Percentiles rank a stretch among this genome's conserved stretches.
These are phyloP conservation scores for Andrena marginata DNA, from an alignment of 2,888 invertebrate species.

Conservation along the genomic window DNA sequence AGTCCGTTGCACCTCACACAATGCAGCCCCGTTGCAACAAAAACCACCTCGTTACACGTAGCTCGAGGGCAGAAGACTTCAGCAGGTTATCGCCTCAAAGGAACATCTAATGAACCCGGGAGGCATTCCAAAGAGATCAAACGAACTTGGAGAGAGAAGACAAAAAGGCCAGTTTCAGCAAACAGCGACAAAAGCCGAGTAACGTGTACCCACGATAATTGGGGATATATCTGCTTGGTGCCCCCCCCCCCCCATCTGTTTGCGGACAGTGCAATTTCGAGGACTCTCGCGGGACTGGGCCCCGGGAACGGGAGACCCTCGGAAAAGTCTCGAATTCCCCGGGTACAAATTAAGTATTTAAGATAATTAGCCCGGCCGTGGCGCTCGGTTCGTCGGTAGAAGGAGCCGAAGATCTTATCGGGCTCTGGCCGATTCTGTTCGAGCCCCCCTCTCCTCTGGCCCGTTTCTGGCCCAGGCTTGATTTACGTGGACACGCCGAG, in stretches of 20 bases:
- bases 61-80: neutral
- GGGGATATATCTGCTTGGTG: neutral
- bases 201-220: constrained; percentile 34
- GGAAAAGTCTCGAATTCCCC: constrained; percentile 57
- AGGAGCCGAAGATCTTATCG: constrained; percentile 57
- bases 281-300: constrained; percentile 12
- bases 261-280: constrained; percentile 41
- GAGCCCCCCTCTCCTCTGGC: constrained; percentile 32
- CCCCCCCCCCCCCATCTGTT: neutral
- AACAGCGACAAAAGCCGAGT: neutral
- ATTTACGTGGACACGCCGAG: constrained; percentile 53
- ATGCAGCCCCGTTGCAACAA: no score
- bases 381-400: constrained; percentile 44
- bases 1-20: no score
- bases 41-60: no score
- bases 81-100: neutral
- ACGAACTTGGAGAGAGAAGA: neutral
- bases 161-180: neutral
- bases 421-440: constrained; percentile 10
- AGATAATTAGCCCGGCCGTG: constrained; percentile 76
- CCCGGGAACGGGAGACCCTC: constrained; percentile 13
- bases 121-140: neutral
- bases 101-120: neutral
- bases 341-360: constrained; percentile 75
- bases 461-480: constrained; percentile 33